phyloP scores from a whole-genome alignment of 2,113 vertebrate species.

The Ploceus nigricollis region DNA sequence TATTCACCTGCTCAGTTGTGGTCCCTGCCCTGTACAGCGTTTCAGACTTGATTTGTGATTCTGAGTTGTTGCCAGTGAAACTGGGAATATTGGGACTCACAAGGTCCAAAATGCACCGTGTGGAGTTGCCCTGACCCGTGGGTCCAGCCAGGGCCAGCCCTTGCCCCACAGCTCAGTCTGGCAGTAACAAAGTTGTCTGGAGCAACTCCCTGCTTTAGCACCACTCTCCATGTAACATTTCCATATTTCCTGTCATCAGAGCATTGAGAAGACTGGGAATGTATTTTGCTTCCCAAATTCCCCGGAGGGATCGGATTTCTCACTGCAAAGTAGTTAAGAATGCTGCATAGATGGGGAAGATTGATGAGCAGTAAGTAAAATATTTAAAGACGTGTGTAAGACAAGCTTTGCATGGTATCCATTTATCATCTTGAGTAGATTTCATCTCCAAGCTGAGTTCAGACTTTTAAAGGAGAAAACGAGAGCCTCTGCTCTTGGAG shows the following conservation, averaged over 20 bases:
- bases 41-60: not conserved
- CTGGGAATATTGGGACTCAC: not conserved
- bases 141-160: not conserved
- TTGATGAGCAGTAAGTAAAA: slow-evolving; percentile 36
- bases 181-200: not conserved
- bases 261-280: not conserved
- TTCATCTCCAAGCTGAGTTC: slow-evolving; percentile 9
- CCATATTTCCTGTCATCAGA: not conserved
- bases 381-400: slow-evolving; percentile 50
- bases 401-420: slow-evolving; percentile 21
- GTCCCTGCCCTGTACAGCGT: not conserved
- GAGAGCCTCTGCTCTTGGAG: not conserved
- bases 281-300: slow-evolving; percentile 8
- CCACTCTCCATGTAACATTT: not conserved
- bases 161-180: not conserved
- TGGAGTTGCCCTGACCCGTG: not conserved
- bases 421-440: slow-evolving; percentile 31
- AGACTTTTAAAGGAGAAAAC: slow-evolving; percentile 18
- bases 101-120: fast-evolving
- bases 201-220: not conserved
- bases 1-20: not conserved
- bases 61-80: not conserved
- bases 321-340: not conserved
- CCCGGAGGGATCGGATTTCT: slow-evolving; percentile 8
- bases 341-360: not conserved